Base-by-base conservation (phyloP, 2,797 vertebrate genomes). In the Neolamprologus multifasciatus region DNA sequence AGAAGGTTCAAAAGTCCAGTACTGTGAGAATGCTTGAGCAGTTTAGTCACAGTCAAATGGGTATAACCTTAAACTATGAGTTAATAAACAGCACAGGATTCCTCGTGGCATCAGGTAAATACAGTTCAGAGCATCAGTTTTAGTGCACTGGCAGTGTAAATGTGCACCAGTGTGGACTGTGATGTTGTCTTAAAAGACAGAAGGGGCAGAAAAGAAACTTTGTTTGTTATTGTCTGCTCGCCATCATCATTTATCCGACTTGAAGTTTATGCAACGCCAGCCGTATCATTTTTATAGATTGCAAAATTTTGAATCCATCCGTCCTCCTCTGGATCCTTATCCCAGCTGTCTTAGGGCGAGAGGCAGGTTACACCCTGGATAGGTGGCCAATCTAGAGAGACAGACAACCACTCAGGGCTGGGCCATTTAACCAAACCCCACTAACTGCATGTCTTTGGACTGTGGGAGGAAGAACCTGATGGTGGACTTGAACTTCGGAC, bases 201-300 rank as follows among this genome's bases (percentile, higher is more conserved):
- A 40, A 69, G 8, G 12, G 36, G 36, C 33, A 2, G 14, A 69
- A 69, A 23, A 23, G 0, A 21, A 6, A 2, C 13, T 2, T 67
- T 9, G 4, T 8, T 64, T 36, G 19, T 38, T 6, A 0, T 21
- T 21, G n/a, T 21, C n/a, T 38, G 19, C 62, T 21, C n/a, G 7
- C 38, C 36, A 9, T 40, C 36, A 69, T 69, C 21, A 16, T 16
- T 69, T 69, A 69, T 69, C 64, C 1, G 2, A 23, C 64, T 9
- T 67, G n/a, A 4, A 0, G n/a, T 23, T 40, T 16, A 23, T 36
- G 19, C 16, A 55, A 55, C 1, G 2, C 3, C 16, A 40, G 62
- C n/a, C 1, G 4, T 40, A 23, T 40, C 12, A 9, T 16, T 36
- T 43, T 43, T 69, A 16, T 43, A 26, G 38, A 16, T 9, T 14